These are phyloP conservation scores for Ornithorhynchus anatinus DNA, from an alignment of 2,113 vertebrate genomes.

Conservation along the genomic window DNA sequence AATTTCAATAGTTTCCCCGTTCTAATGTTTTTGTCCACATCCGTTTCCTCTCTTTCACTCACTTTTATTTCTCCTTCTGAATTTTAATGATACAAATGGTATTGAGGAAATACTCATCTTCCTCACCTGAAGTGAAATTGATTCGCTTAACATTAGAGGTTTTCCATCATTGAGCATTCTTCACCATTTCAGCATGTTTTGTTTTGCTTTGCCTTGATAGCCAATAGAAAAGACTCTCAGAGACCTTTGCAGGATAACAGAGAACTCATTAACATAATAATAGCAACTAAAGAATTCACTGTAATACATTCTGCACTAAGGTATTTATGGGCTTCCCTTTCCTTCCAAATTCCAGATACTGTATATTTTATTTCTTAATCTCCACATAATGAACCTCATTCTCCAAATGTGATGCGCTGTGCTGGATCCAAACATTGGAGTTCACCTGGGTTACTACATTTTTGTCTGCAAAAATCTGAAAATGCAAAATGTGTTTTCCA, in stretches of 20 bases:
- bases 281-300: conserved; percentile 27
- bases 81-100: conserved; percentile 25
- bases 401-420: conserved; percentile 32
- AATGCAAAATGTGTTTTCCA: conserved; percentile 22
- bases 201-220: conserved; percentile 42
- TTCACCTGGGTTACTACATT: not conserved
- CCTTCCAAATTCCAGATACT: conserved; percentile 33
- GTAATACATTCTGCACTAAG: conserved; percentile 20
- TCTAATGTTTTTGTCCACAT: not conserved
- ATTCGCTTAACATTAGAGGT: conserved; percentile 35
- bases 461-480: conserved; percentile 26
- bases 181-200: conserved; percentile 43
- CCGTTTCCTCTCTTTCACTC: not conserved
- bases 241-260: conserved; percentile 44
- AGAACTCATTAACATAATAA: conserved; percentile 57
- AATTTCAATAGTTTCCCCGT: not conserved
- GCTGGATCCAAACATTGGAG: not conserved
- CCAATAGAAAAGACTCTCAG: conserved; percentile 39
- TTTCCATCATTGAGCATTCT: conserved; percentile 47
- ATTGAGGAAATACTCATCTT: conserved; percentile 17
- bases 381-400: conserved; percentile 39
- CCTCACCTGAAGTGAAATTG: conserved; percentile 45
- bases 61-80: not conserved
- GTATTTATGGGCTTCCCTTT: conserved; percentile 25
- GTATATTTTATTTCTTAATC: conserved; percentile 5